Evolutionary conservation across 2,797 vertebrate species (phyloP), one percentile per base, ranked within the genome.

Genomic region (Denticeps clupeoides): DNA sequence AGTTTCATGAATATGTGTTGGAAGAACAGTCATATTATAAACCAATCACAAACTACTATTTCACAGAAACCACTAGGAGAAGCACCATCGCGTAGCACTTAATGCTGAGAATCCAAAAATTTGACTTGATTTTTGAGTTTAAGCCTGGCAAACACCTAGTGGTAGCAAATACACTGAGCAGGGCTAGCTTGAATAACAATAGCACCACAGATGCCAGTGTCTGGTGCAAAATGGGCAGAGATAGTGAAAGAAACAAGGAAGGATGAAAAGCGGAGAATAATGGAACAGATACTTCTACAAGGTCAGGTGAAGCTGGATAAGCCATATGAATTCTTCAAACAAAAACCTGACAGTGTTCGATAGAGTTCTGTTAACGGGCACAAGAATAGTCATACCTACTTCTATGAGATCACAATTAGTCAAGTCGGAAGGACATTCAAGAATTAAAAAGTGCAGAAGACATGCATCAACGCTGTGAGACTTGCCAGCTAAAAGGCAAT

Each of bases 401-500:
- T 16, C 26, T 2, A 27, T 51, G 32, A 53, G 11, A 40, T 5
- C 4, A 5, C 15, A 26, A 3, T 53, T 45, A 41, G 4, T 35
- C 0, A 38, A 26, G 9, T 22, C 53, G 5, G 42, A 53, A 28
- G 42, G 33, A 3, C 42, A 46, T 5, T 46, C 46, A 7, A 25
- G 51, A 3, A 46, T 41, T 1, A 43, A 46, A 5, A 53, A 53
- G 7, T 38, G 23, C 9, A 46, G 46, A 6, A 38, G 33, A 1
- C 2, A 5, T 4, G 32, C 43, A 35, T 1, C 15, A 46, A n/a
- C 1, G 19, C 1, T 37, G 50, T 18, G 15, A 52, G 2, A 10
- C 10, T 8, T 53, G 33, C 12, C 51, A n/a, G n/a, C 35, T 47
- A 2, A 47, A 32, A 11, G 51, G 25, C 25, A 55, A 45, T 9